These are phyloP conservation scores for Myrmecophaga tridactyla DNA, from an alignment of 2,113 vertebrate species.

Conservation along the genomic window DNA sequence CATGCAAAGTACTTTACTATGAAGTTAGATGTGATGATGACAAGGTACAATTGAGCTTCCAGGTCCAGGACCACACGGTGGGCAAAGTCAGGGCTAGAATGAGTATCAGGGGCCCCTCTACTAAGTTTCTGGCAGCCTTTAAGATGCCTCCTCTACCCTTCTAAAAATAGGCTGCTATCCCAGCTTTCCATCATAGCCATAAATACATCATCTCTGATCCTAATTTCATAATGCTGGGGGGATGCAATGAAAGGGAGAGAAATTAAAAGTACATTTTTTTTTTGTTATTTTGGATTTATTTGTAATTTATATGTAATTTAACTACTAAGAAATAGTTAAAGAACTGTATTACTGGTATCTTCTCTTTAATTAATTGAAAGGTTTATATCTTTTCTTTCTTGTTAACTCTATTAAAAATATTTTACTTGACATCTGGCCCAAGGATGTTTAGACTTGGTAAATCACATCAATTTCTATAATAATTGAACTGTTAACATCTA, in stretches of 20 bases:
- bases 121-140: neutral
- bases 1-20: neutral
- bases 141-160: neutral
- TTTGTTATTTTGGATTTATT: neutral
- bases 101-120: neutral
- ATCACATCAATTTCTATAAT: neutral
- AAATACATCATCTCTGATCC: neutral
- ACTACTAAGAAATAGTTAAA: neutral
- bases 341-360: neutral
- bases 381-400: neutral
- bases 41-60: neutral
- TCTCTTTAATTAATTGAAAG: neutral
- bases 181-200: neutral
- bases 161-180: neutral
- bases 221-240: neutral
- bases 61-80: neutral
- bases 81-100: neutral
- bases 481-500: constrained; percentile 20
- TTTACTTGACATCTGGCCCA: neutral
- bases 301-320: neutral
- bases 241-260: neutral
- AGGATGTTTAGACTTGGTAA: neutral
- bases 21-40: neutral
- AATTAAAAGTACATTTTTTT: neutral
- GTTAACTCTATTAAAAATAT: neutral